Conservation (phyloP, 1,140 invertebrate genomes). For the Sinonovacula constricta region DNA sequence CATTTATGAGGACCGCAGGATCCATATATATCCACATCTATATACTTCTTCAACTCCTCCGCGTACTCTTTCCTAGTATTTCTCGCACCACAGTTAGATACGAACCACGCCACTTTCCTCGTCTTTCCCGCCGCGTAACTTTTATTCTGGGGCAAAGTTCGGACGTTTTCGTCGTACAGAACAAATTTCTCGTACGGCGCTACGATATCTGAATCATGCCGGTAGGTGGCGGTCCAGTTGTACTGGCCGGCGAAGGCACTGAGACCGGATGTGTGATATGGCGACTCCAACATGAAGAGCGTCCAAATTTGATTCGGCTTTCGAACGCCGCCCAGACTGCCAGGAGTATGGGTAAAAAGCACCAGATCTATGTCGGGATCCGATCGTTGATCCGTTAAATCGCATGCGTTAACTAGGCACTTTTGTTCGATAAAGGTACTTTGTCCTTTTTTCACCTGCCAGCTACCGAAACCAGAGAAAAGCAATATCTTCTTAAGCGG, state of each 20-base stretch:
- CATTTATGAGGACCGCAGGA: conserved; percentile 79
- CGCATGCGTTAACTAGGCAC: conserved; percentile 58
- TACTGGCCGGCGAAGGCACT: conserved; percentile 87
- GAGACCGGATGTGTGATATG: conserved; percentile 83
- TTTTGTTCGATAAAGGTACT: conserved; percentile 55
- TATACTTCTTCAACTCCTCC: conserved; percentile 80
- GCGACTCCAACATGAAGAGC: conserved; percentile 87
- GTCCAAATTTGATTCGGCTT: conserved; percentile 77
- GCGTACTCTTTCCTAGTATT: conserved; percentile 83
- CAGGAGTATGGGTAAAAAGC: conserved; percentile 51
- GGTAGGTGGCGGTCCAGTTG: conserved; percentile 94
- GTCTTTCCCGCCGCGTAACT: conserved; percentile 76
- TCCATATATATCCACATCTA: conserved; percentile 85
- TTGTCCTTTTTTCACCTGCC: conserved; percentile 46
- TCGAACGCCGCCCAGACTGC: conserved; percentile 18
- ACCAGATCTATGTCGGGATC: conserved; percentile 53
- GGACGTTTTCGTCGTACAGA: conserved; percentile 46
- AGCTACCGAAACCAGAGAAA: conserved; percentile 50
- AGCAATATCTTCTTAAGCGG: conserved; percentile 65
- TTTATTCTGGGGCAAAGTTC: conserved; percentile 60
- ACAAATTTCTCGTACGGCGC: conserved; percentile 94
- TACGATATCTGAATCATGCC: conserved; percentile 95
- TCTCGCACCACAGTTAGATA: conserved; percentile 82
- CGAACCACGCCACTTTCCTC: conserved; percentile 79
- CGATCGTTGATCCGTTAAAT: conserved; percentile 49